Evolutionary conservation across 1,140 invertebrate genomes (phyloP), one percentile per base, ranked within the genome.

Genomic region (Triops longicaudatus): DNA sequence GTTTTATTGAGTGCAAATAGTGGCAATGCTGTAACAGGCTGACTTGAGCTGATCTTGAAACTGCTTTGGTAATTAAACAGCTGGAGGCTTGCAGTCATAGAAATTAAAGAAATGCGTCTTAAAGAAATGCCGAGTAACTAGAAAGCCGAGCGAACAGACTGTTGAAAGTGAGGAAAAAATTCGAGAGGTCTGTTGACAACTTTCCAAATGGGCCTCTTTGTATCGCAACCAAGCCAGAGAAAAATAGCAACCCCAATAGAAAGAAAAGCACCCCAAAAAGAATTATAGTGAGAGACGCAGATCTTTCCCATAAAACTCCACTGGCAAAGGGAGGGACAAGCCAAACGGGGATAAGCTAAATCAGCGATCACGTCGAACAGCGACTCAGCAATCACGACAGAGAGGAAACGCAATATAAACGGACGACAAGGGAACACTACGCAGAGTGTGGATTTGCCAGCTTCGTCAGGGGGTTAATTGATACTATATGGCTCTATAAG

Each of bases 301-400:
- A 7, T 37, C 31, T 37, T 37, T 37, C 31, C 2, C 31, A 63
- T 63, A 63, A 63, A 63, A 22, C 50, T 63, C 3, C 50, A 63
- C 17, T 22, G 50, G 50, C 22, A 63, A 17, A 17, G 14, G 50
- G 22, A 17, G 50, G 22, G 22, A 63, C 50, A 17, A 63, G 50
- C n/a, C 50, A 63, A 63, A 63, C 17, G 50, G n/a, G 50, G 50
- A 63, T 63, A 63, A 63, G 50, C 50, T 63, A 63, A 63, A 63
- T 63, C 50, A 63, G 50, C 50, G 22, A 63, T 63, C 50, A 63
- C 50, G 50, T 9, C 50, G 50, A 63, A 14, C n/a, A 9, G n/a
- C 50, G 50, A 63, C n/a, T 63, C 50, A 63, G 50, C 50, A 63
- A 63, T 63, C 50, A 63, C 6, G n/a, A 63, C 17, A 63, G 17